Conservation (phyloP, 2,113 vertebrate genomes). For the Narcine bancroftii region DNA sequence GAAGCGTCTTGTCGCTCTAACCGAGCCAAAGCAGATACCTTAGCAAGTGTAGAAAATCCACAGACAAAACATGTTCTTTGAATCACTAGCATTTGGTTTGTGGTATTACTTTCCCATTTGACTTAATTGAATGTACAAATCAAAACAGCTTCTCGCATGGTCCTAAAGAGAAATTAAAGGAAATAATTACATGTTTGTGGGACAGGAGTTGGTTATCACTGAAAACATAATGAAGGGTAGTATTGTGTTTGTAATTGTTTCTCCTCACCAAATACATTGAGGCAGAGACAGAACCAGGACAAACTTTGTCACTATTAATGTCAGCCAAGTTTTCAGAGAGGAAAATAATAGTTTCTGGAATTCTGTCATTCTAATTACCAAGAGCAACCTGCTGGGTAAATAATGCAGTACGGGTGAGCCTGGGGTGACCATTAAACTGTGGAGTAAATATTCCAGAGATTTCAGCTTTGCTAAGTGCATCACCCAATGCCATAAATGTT, state of each 20-base stretch:
- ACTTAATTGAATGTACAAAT: not conserved
- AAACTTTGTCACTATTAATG: not conserved
- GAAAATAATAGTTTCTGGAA: not conserved
- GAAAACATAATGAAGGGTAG: too few species aligned
- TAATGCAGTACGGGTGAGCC: not conserved
- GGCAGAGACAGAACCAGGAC: not conserved
- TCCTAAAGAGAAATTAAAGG: not conserved
- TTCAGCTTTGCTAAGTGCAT: not conserved
- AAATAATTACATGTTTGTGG: not conserved
- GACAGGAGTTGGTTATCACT: not conserved
- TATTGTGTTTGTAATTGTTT: not conserved
- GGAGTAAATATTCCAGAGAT: not conserved
- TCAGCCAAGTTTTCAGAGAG: not conserved
- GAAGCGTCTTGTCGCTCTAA: not conserved
- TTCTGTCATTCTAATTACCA: not conserved
- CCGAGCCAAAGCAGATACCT: not conserved
- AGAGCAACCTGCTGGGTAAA: not conserved
- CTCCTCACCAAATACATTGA: not conserved
- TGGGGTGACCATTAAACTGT: slow-evolving; percentile 8
- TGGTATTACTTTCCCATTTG: not conserved
- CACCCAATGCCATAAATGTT: not conserved
- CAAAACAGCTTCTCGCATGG: not conserved
- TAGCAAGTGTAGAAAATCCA: not conserved
- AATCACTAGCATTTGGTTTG: not conserved
- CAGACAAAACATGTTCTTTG: not conserved